Conservation (phyloP, 2,797 vertebrate species). For the Eulemur rubriventer region DNA sequence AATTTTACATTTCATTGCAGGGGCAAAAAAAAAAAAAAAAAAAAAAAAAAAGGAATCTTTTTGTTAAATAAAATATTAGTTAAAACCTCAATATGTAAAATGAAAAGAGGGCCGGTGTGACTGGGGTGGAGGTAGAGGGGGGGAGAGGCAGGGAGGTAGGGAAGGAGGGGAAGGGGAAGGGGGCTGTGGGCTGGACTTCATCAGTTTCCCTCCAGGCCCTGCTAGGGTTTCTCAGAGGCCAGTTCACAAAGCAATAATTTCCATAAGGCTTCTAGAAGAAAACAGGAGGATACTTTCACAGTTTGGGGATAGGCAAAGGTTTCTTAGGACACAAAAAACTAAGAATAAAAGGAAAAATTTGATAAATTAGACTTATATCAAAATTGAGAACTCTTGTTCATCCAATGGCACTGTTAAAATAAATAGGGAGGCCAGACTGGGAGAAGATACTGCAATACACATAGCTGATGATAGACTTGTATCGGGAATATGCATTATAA, state of each 20-base stretch:
- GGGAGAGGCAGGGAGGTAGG: too few species aligned
- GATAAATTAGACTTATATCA: background rate
- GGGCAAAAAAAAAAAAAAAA: background rate
- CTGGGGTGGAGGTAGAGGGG: background rate
- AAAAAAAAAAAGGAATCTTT: background rate
- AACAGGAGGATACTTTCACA: background rate
- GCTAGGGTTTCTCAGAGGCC: background rate
- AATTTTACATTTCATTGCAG: background rate
- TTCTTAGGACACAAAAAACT: background rate
- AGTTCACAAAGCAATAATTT: background rate
- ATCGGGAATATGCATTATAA: background rate
- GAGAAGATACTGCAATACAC: background rate
- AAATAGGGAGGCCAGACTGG: background rate
- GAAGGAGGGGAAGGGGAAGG: background rate
- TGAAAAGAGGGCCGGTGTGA: background rate
- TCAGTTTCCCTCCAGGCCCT: background rate
- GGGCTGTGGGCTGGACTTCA: background rate
- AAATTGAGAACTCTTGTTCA: background rate
- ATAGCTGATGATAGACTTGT: background rate
- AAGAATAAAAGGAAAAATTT: background rate
- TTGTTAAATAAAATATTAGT: background rate
- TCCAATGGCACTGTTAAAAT: background rate
- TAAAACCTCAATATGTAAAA: background rate
- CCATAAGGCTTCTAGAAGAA: background rate
- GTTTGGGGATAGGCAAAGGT: background rate